Evolutionary conservation across 2,797 vertebrate species (phyloP).

Genomic region (Semaprochilodus insignis): DNA sequence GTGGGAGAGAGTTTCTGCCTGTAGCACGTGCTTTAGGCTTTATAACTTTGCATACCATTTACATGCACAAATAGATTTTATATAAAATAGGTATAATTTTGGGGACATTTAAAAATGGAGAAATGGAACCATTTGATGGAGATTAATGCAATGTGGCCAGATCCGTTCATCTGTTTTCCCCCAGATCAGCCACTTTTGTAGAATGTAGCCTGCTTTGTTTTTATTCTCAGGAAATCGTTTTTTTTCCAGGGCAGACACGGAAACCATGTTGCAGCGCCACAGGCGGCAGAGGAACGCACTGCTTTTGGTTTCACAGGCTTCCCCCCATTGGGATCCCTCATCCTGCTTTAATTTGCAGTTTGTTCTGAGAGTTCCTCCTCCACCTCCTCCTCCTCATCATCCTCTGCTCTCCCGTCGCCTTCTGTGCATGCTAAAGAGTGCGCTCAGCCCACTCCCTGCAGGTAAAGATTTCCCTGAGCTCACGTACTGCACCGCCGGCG

Average conservation of each 20-base stretch:
- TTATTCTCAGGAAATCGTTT: neutral
- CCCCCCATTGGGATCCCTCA: slow-evolving; percentile 43
- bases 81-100: too few relatives aligned
- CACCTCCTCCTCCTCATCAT: slow-evolving; percentile 40
- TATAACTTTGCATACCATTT: too few relatives aligned
- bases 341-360: slow-evolving; percentile 53
- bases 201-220: neutral
- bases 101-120: neutral
- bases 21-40: too few relatives aligned
- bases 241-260: neutral
- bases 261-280: slow-evolving; percentile 9
- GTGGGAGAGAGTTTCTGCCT: too few relatives aligned
- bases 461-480: slow-evolving; percentile 38
- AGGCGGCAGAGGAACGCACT: slow-evolving; percentile 9
- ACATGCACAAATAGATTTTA: too few relatives aligned
- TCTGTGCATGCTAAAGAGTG: slow-evolving; percentile 40
- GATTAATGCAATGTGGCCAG: neutral
- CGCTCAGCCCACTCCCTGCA: slow-evolving; percentile 32
- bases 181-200: neutral
- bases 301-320: slow-evolving; percentile 15
- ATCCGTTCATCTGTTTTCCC: neutral
- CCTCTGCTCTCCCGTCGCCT: neutral
- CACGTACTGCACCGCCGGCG: slow-evolving; percentile 16
- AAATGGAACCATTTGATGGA: neutral
- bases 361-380: slow-evolving; percentile 25